These are phyloP conservation scores for Eupristina koningsbergeri DNA, from an alignment of 1,140 invertebrate genomes.

Conservation along the genomic window DNA sequence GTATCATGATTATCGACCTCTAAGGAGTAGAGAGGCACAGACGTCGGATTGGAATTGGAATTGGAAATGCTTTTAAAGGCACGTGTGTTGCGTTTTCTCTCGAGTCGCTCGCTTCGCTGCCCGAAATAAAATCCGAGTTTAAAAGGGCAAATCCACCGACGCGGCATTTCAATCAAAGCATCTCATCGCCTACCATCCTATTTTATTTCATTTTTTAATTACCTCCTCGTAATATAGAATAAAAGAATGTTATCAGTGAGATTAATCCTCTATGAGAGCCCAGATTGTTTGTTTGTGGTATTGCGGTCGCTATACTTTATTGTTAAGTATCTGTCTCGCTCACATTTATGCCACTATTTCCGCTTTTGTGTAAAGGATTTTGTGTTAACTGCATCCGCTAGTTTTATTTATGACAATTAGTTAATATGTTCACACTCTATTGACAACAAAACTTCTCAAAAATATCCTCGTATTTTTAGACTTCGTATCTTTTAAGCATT, in stretches of 20 bases:
- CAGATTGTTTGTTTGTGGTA: slow-evolving; percentile 6
- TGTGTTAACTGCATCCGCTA: not conserved
- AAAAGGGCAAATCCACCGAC: slow-evolving; percentile 14
- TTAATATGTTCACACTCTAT: too few species aligned
- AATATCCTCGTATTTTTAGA: too few species aligned
- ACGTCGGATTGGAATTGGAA: too few species aligned
- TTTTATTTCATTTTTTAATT: not conserved
- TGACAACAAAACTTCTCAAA: too few species aligned
- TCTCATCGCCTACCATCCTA: not conserved
- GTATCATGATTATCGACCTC: slow-evolving; percentile 49
- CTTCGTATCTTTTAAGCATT: too few species aligned
- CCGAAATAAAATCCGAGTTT: slow-evolving; percentile 4
- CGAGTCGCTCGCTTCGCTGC: not conserved
- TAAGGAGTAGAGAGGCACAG: not conserved
- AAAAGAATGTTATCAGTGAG: slow-evolving; percentile 10
- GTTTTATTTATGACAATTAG: not conserved
- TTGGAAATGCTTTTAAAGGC: not conserved
- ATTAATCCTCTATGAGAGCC: not conserved
- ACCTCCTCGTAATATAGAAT: not conserved
- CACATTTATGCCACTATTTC: slow-evolving; percentile 3
- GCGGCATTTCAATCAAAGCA: not conserved
- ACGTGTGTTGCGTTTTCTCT: not conserved
- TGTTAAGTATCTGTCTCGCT: not conserved
- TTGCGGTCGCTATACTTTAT: slow-evolving; percentile 19
- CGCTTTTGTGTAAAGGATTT: not conserved